Evolutionary conservation across 2,113 vertebrate species (phyloP), one percentile per base, ranked within the genome.

Genomic region (Rhea pennata): DNA sequence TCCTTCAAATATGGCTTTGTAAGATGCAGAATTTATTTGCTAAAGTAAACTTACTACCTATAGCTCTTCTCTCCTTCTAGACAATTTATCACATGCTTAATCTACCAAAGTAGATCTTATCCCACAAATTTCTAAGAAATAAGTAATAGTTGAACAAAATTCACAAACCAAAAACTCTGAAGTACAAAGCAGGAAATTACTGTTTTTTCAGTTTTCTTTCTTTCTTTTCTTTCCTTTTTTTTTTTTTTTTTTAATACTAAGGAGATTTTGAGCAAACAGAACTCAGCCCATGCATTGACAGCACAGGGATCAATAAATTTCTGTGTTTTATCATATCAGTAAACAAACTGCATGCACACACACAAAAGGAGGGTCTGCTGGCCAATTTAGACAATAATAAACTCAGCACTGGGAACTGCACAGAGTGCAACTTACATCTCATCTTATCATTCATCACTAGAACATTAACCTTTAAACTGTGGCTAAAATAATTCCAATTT

Each of bases 401-500:
- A 46, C 42, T 39, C 78, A 91, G 10, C 17, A 42, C 5, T n/a
- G 26, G 70, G 48, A 78, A 89, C 13, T n/a, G 15, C 83, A 40
- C 69, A 87, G 58, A 58, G 56, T 11, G 19, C 59, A 88, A 86
- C 94, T 96, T 82, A 89, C 46, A 75, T 17, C 88, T 77, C 85
- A 85, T 89, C 93, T 29, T 84, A 72, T 62, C 76, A 92, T 91
- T 92, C 39, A 87, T 90, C 88, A 88, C 42, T 61, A 72, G 33
- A 78, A 84, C 77, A 74, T 91, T 93, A 93, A 93, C 95, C 89
- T 93, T 95, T 96, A 75, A 91, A 87, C 92, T 67, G 27, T 40
- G 46, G 54, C 69, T 93, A 92, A 93, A 92, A 90, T 86, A 92
- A 86, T 95, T 95, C 59, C 83, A 84, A 15, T 79, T 96, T 93